Conservation (phyloP, 2,888 invertebrate species). For the Chloroclystis v-ata region DNA sequence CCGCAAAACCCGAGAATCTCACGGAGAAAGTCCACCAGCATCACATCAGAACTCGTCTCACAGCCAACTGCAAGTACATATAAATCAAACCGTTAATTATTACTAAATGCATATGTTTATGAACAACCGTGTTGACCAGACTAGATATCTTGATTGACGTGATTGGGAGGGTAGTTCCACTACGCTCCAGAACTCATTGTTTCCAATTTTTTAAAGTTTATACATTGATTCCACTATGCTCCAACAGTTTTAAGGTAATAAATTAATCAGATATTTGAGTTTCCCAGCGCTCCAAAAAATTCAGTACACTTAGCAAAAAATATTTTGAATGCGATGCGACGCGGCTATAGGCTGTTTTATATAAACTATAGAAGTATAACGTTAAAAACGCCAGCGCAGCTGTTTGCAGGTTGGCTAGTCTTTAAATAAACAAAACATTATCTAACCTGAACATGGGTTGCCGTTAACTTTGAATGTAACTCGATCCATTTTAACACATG, state of each 20-base stretch:
- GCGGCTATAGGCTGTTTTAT: too few species aligned
- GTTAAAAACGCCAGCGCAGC: too few species aligned
- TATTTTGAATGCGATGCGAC: too few species aligned
- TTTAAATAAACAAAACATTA: too few species aligned
- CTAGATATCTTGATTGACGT: conserved; percentile 28
- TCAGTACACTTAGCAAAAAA: neutral
- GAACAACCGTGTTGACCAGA: too few species aligned
- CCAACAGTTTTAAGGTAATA: neutral
- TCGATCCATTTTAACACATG: too few species aligned
- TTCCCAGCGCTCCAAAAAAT: neutral
- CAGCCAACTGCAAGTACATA: conserved; percentile 36
- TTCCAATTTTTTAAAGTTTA: neutral
- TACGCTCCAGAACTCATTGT: neutral
- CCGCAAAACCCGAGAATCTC: conserved; percentile 75
- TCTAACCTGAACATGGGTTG: too few species aligned
- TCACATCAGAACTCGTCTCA: conserved; percentile 33
- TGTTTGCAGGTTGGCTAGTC: too few species aligned
- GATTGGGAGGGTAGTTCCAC: neutral
- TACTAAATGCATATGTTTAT: too few species aligned
- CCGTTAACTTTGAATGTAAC: too few species aligned
- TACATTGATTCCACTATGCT: neutral
- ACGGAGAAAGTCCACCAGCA: conserved; percentile 78
- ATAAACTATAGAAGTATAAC: too few species aligned
- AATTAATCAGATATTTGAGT: neutral
- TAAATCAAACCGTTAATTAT: conserved; percentile 13